phyloP scores from a whole-genome alignment of 2,888 invertebrate genomes.

The Lasiommata megera region DNA sequence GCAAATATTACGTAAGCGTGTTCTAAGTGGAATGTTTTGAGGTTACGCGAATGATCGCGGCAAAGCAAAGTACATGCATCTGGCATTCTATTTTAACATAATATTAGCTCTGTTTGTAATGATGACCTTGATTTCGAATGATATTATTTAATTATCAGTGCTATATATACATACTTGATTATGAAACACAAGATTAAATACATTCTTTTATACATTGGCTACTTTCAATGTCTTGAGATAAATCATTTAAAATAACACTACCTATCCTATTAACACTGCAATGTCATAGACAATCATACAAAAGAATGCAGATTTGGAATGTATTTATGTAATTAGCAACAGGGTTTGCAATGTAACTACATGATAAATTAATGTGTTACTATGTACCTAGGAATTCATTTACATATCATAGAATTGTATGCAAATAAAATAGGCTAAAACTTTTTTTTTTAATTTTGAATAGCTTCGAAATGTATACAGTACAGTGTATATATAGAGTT shows the following conservation, averaged over 20 bases:
- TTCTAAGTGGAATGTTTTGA: slow-evolving; percentile 42
- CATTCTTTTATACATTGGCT: slow-evolving; percentile 10
- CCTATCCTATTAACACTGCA: slow-evolving; percentile 8
- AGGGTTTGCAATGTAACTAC: not conserved
- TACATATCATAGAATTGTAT: not conserved
- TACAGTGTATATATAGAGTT: no score
- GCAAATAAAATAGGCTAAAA: not conserved
- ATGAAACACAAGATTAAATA: not conserved
- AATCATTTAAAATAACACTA: not conserved
- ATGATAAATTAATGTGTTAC: not conserved
- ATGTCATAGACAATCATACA: slow-evolving; percentile 14
- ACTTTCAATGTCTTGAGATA: not conserved
- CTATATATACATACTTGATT: not conserved
- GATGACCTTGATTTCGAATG: slow-evolving; percentile 25
- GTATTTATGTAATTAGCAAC: not conserved
- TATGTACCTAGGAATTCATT: not conserved
- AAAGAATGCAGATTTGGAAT: not conserved
- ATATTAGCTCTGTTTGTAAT: slow-evolving; percentile 21
- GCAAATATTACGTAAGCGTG: slow-evolving; percentile 44
- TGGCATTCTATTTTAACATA: slow-evolving; percentile 33
- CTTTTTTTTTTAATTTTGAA: no score
- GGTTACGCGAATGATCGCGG: slow-evolving; percentile 43
- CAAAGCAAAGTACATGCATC: slow-evolving; percentile 28
- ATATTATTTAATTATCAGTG: slow-evolving; percentile 10
- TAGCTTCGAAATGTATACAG: no score